A percentile compares a stretch with the other conserved stretches of the same genome.
Conservation (phyloP, 92 coral and sea anemone genomes). For the Blastomussa wellsi region DNA sequence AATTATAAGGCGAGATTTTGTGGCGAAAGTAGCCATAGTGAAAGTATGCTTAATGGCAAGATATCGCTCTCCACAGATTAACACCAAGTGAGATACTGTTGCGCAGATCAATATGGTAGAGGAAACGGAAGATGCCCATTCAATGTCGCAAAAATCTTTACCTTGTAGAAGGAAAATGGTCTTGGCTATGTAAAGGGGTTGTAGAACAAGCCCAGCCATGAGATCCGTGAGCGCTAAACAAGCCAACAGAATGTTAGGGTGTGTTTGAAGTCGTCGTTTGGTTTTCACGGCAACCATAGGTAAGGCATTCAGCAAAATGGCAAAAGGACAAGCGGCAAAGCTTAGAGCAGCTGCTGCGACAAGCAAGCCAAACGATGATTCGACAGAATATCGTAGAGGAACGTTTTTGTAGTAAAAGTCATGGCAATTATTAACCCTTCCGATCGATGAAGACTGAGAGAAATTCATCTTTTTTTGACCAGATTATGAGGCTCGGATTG, state of each 20-base stretch:
- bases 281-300: neutral
- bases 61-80: neutral
- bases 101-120: neutral
- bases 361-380: neutral
- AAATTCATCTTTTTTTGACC: neutral
- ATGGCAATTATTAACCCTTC: neutral
- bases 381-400: neutral
- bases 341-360: neutral
- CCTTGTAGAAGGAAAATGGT: neutral
- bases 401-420: neutral
- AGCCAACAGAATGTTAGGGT: slow-evolving; percentile 2
- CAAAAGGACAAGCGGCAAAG: neutral
- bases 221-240: neutral
- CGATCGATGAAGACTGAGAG: neutral
- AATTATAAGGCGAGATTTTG: neutral
- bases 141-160: neutral
- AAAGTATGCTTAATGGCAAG: neutral
- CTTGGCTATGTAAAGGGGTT: neutral
- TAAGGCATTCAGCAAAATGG: neutral
- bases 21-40: neutral
- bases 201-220: neutral
- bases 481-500: neutral
- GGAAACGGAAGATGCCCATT: neutral
- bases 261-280: slow-evolving; percentile 9
- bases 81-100: neutral